Evolutionary conservation across 2,888 invertebrate genomes (phyloP), one percentile per base, ranked within the genome.

Genomic region (Plemyria rubiginata): DNA sequence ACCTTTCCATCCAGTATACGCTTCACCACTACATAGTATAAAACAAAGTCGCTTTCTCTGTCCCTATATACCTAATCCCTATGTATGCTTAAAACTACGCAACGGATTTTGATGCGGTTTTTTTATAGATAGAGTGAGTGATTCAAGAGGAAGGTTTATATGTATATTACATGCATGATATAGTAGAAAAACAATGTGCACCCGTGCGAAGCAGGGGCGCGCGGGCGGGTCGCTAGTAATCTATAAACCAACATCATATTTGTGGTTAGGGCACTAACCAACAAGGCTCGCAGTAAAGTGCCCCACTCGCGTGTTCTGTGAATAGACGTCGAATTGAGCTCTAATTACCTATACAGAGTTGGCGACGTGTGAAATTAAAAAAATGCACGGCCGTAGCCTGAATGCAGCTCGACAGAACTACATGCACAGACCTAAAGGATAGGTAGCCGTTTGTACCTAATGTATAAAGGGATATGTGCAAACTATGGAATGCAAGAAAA

Each of bases 311-410:
- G 78, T 82, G 67, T 76, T 60, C 68, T 71, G 68, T 89, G 90
- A 90, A 90, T 89, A 88, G 87, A 82, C 80, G 79, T 69, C 73
- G 86, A 85, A 90, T 90, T 88, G 89, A 88, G 84, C 87, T 84
- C 90, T 92, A 92, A 92, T 92, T 92, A 90, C 87, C 90, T 88
- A 91, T 87, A 89, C 85, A 79, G 67, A 76, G 68, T 79, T 80
- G 78, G 70, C 86, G 88, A 84, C 77, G 90, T 87, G 90, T 88
- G 84, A 90, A 91, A 90, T 92, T 88, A 90, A 90, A 92, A 89
- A 88, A 87, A 82, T 74, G 78, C 78, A 74, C 70, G 72, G 70
- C 70, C 67, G 72, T 74, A 61, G 65, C 36, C 70, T 74, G 75
- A 73, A 73, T 65, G 72, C 74, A 72, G 75, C 76, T 41, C 22